Percentiles rank a stretch among this genome's conserved stretches.
phyloP scores from a whole-genome alignment of 2,797 vertebrate genomes.

The Poecilia wingei region DNA sequence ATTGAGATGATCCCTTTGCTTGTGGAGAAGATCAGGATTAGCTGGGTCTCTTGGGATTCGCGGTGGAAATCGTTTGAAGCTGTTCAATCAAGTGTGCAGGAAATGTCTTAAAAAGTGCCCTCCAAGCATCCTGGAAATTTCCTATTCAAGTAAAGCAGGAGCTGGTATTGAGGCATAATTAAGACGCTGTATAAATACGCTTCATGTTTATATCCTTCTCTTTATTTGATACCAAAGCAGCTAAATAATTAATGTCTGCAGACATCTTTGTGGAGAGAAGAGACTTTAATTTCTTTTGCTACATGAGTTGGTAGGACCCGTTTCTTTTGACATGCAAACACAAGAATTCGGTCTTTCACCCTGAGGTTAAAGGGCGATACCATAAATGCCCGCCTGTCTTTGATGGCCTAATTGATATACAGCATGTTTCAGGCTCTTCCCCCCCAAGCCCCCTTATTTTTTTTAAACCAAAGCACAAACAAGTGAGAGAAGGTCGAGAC shows the following conservation, averaged over 20 bases:
- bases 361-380: slow-evolving; percentile 74
- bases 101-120: slow-evolving; percentile 64
- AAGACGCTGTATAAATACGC: slow-evolving; percentile 11
- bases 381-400: slow-evolving; percentile 73
- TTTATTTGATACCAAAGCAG: slow-evolving; percentile 32
- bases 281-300: slow-evolving; percentile 37
- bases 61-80: slow-evolving; percentile 77
- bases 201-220: slow-evolving; percentile 11
- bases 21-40: slow-evolving; percentile 83
- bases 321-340: slow-evolving; percentile 73
- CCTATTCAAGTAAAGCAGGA: slow-evolving; percentile 37
- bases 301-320: slow-evolving; percentile 46
- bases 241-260: slow-evolving; percentile 32
- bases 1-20: slow-evolving; percentile 82
- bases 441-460: slow-evolving; percentile 19
- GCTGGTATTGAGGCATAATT: slow-evolving; percentile 43
- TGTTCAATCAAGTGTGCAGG: slow-evolving; percentile 74
- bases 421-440: slow-evolving; percentile 68
- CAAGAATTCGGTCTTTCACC: slow-evolving; percentile 74
- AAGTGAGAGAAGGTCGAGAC: slow-evolving; percentile 48
- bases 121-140: slow-evolving; percentile 55
- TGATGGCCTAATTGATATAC: slow-evolving; percentile 83
- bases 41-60: slow-evolving; percentile 73
- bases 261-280: slow-evolving; percentile 21
- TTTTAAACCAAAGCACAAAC: slow-evolving; percentile 59